Percentiles rank a stretch among this genome's conserved stretches.
Evolutionary conservation across 2,113 vertebrate genomes (phyloP).

Genomic region (Strix uralensis): DNA sequence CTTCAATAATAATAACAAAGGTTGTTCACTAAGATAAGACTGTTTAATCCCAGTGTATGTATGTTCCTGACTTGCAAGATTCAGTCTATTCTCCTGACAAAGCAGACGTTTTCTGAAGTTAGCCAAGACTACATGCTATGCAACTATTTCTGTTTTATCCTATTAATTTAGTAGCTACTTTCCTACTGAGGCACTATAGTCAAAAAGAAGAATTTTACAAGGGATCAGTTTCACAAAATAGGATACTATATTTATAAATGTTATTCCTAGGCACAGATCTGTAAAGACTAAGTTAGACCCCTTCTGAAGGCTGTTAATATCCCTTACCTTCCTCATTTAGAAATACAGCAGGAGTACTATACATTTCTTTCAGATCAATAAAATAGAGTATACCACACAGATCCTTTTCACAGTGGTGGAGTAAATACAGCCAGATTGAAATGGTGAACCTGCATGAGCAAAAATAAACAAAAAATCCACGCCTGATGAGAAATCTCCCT

Average conservation of each 20-base stretch:
- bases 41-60: background rate
- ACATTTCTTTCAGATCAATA: constrained; percentile 76
- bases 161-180: background rate
- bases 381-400: constrained; percentile 89
- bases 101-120: background rate
- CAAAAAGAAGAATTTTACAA: background rate
- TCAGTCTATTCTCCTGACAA: background rate
- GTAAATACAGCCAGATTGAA: constrained; percentile 91
- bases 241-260: background rate
- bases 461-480: constrained; percentile 9
- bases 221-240: background rate
- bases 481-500: background rate
- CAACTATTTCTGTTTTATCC: background rate
- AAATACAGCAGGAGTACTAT: constrained; percentile 82
- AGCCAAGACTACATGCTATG: background rate
- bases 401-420: constrained; percentile 76
- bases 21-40: background rate
- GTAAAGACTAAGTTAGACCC: background rate
- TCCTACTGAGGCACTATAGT: background rate
- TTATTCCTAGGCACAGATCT: background rate
- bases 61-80: background rate
- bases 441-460: constrained; percentile 79
- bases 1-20: background rate
- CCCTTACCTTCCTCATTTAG: constrained; percentile 86
- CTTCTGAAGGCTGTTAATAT: background rate